A percentile compares a stretch with the other conserved stretches of the same genome.
These are phyloP conservation scores for Gallinago stenura DNA, from an alignment of 2,797 vertebrate genomes.

Conservation along the genomic window DNA sequence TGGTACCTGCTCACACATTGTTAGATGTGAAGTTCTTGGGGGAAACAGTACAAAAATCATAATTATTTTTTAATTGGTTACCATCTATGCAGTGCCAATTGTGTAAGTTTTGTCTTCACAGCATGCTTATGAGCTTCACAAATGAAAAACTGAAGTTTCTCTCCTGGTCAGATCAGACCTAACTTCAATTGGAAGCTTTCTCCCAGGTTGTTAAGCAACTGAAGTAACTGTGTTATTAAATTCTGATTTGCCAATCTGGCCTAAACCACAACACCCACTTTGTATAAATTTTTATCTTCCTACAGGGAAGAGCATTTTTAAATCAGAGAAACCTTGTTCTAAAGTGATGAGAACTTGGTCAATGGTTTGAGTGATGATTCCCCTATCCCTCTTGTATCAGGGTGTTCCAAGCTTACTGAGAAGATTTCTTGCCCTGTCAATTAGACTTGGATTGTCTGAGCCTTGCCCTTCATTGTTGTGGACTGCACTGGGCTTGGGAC, in stretches of 20 bases:
- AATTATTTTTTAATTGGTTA: background rate
- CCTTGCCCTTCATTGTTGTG: background rate
- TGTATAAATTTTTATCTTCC: background rate
- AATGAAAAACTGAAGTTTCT: background rate
- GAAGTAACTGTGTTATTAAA: background rate
- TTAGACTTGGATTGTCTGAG: background rate
- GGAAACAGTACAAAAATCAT: background rate
- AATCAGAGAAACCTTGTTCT: background rate
- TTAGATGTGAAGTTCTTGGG: background rate
- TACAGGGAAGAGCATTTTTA: background rate
- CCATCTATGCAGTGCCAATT: background rate
- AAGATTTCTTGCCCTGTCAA: background rate
- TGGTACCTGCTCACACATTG: background rate
- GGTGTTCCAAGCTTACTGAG: background rate
- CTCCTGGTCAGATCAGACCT: background rate
- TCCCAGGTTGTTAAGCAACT: background rate
- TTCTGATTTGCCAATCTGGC: too few relatives aligned
- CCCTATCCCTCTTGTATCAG: background rate
- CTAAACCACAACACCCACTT: background rate
- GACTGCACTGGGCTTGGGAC: background rate
- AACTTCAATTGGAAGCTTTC: background rate
- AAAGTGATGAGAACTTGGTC: background rate
- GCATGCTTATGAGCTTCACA: background rate
- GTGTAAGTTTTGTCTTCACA: background rate
- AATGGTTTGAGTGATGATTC: background rate